These are phyloP conservation scores for Lasiurus borealis DNA, from an alignment of 2,113 vertebrate genomes.

Conservation along the genomic window DNA sequence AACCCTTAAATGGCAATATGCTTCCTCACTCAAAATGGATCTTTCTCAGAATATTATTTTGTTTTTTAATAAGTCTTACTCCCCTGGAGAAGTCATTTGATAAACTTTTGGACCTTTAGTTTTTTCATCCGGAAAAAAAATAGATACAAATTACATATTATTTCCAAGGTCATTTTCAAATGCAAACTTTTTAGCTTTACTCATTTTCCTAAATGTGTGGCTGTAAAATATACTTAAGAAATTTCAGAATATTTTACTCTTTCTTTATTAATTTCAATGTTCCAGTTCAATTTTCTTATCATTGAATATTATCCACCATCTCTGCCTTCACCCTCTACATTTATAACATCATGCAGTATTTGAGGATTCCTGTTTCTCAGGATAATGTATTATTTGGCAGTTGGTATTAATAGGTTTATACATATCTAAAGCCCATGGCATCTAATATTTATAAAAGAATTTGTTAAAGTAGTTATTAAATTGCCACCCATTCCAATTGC, in stretches of 20 bases:
- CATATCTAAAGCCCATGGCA: background rate
- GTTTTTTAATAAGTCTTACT: background rate
- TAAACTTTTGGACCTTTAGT: background rate
- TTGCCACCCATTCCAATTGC: background rate
- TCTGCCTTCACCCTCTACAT: background rate
- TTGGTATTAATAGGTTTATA: background rate
- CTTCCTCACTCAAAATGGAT: background rate
- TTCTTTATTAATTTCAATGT: slow-evolving; percentile 22
- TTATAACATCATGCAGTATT: background rate
- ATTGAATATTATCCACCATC: background rate
- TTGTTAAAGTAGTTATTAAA: background rate
- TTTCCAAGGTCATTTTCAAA: background rate
- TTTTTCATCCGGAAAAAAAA: slow-evolving; percentile 14
- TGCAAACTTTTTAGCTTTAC: background rate
- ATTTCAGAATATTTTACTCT: background rate
- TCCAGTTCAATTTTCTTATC: background rate
- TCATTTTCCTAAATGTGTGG: background rate
- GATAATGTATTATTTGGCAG: background rate
- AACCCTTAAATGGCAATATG: background rate
- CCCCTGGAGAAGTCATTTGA: background rate
- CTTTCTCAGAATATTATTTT: background rate
- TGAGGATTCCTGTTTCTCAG: background rate
- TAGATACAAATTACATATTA: background rate
- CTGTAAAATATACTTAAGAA: background rate
- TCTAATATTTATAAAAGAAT: background rate